Base-by-base conservation (phyloP, 2,888 invertebrate species). In the Cyclophora punctaria region DNA sequence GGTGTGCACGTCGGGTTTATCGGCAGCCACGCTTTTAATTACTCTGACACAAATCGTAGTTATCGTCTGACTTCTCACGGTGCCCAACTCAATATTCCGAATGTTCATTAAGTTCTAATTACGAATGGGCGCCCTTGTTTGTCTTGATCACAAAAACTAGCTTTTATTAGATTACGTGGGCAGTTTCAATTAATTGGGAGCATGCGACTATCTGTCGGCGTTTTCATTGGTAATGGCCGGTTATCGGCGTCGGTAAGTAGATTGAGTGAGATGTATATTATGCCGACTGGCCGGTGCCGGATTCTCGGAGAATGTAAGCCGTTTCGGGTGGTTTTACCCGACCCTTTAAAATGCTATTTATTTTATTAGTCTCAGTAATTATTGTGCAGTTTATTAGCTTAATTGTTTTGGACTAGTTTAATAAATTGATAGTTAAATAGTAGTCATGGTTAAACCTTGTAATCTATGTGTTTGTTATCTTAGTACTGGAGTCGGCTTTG, bases 161-260 rank as follows among this genome's bases (percentile, higher is more conserved):
- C 85, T 86, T 85, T 86, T 84, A 86, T 87, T 83, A 85, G 86
- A 88, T 88, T 85, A 88, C 80, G 84, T 86, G 84, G 88, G 85
- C 75, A 84, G 86, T 84, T 83, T 84, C 83, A 81, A 87, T 87
- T 88, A 87, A 87, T 86, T 83, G 84, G 85, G 75, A 73, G 76
- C 81, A 77, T 77, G 69, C 71, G 69, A 71, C 73, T 81, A 78
- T 81, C 79, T 80, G 83, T 79, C 86, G 85, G 82, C 83, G 67
- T 80, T 80, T 81, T 77, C 79, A 75, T 80, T 79, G 79, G 80
- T 80, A 79, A 80, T 79, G 78, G 79, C 75, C 73, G 74, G 81
- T 81, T 85, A 84, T 85, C 86, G 77, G 80, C 80, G 83, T 83
- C 78, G 78, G 77, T 75, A 75, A 80, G 80, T 80, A 83, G 80